Base-by-base conservation (phyloP, 2,113 vertebrate species). In the Strigops habroptila region DNA sequence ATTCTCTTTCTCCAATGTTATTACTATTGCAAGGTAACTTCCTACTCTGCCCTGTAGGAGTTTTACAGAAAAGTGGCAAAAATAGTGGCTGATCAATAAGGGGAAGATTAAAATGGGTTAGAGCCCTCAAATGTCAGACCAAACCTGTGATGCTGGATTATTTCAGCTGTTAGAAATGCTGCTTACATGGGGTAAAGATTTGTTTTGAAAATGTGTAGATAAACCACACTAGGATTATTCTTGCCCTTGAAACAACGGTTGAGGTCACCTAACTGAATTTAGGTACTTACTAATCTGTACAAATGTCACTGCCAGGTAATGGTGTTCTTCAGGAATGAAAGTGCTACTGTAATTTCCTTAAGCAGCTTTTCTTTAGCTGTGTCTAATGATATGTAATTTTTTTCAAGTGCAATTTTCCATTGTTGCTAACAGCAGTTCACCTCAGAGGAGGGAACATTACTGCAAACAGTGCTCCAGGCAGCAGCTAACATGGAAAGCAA, bases 401-500 rank as follows among this genome's bases (percentile, higher is more conserved):
- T 82, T 74, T 64, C 51, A 84, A 46, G 82, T 59, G 49, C 68
- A 94, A 52, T 63, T 95, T 95, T 94, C 82, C 37, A 48, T 65
- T 91, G 70, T 77, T 87, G 69, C 74, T 57, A 94, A 46, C 48
- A 95, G 87, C 52, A 76, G 41, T 6, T 91, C 63, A 76, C 82
- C 71, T 87, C 74, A 24, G 80, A 83, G 83, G 31, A 91, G 62
- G 33, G 18, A 92, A 31, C 31, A 27, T 78, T 89, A 69, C 87
- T 73, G 70, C 57, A 85, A 92, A 82, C 65, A 68, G 69, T 41
- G 78, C 91, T 85, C 19, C 35, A 91, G 95, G 91, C 84, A 76
- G 65, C 73, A 82, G 31, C 57, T 92, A 90, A 73, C 84, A 92
- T 82, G 91, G 90, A 87, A 90, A 95, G 78, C 41, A 74, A 71